phyloP scores from a whole-genome alignment of 2,797 vertebrate species.

The Lepilemur septentrionalis region DNA sequence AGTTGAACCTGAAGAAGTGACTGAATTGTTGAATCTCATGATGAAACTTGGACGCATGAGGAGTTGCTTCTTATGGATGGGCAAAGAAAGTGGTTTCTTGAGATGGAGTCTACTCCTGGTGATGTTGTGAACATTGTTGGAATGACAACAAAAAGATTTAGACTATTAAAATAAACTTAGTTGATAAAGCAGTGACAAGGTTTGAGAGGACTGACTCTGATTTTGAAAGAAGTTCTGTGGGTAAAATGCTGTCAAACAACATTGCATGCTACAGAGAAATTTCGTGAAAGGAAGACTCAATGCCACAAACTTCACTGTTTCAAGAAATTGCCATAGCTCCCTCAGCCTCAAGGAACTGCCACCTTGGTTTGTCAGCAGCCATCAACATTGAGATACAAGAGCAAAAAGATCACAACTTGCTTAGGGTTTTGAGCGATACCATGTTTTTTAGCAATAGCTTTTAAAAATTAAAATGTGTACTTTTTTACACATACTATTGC shows the following conservation, averaged over 20 bases:
- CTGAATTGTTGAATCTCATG: not conserved
- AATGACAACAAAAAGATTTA: no score
- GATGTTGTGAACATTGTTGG: no score
- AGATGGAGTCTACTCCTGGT: not conserved
- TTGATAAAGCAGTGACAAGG: no score
- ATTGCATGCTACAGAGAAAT: not conserved
- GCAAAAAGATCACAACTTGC: not conserved
- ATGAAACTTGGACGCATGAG: not conserved
- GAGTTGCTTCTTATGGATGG: not conserved
- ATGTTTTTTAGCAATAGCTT: not conserved
- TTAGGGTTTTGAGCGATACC: no score
- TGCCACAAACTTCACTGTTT: not conserved
- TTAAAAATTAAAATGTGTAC: not conserved
- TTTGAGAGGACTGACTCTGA: no score
- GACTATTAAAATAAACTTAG: no score
- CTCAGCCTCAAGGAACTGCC: not conserved
- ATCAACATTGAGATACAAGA: not conserved
- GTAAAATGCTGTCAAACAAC: not conserved
- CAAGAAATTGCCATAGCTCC: not conserved
- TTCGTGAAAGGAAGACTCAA: not conserved
- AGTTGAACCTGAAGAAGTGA: not conserved
- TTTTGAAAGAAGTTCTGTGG: not conserved
- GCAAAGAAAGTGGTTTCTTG: not conserved
- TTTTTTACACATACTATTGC: not conserved
- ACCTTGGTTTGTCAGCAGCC: not conserved